phyloP scores from a whole-genome alignment of 2,113 vertebrate species.

The Rhabdomys dilectus region DNA sequence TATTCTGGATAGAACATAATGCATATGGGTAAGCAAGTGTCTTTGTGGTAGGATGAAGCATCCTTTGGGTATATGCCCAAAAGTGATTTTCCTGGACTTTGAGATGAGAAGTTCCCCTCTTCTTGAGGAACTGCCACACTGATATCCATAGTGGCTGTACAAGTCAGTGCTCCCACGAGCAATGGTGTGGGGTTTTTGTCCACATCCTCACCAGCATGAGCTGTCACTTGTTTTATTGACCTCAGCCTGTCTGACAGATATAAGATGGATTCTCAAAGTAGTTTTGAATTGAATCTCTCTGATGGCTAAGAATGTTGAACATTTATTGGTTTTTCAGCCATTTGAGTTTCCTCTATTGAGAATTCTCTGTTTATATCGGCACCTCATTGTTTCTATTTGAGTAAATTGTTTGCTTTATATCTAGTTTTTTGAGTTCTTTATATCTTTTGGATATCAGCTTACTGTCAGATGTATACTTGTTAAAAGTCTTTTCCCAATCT shows the following conservation, averaged over 20 bases:
- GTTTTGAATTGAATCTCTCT: neutral
- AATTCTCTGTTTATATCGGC: neutral
- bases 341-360: neutral
- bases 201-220: neutral
- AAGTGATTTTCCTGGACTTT: neutral
- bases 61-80: neutral
- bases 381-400: neutral
- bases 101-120: neutral
- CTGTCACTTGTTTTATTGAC: neutral
- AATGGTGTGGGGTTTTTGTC: neutral
- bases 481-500: neutral
- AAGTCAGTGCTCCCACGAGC: neutral
- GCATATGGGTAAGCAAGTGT: neutral
- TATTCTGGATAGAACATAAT: neutral
- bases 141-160: neutral
- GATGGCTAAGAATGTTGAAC: neutral
- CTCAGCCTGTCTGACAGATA: neutral
- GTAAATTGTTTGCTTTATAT: neutral
- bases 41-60: too few species aligned
- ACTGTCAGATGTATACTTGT: neutral
- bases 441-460: neutral
- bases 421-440: neutral
- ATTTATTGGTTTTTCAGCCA: neutral
- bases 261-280: neutral
- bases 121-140: neutral